phyloP scores from a whole-genome alignment of 2,113 vertebrate species.

The Oenanthe melanoleuca region DNA sequence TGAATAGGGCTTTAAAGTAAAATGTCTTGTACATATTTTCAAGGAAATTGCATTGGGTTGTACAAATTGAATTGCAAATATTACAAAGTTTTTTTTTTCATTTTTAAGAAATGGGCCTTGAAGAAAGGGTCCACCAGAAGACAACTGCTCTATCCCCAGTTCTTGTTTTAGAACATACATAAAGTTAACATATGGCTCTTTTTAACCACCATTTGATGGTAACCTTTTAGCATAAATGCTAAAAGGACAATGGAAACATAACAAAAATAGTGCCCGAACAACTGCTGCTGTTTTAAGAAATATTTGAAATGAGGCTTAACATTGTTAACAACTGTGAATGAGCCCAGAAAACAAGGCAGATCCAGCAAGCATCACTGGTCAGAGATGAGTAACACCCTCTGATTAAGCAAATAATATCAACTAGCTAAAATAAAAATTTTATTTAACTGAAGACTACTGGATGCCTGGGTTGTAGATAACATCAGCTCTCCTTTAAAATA shows the following conservation, averaged over 20 bases:
- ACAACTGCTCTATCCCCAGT: rapidly evolving
- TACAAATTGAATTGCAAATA: not conserved
- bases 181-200: not conserved
- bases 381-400: not conserved
- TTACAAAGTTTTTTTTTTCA: not conserved
- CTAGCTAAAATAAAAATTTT: not conserved
- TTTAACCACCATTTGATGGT: not conserved
- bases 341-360: not conserved
- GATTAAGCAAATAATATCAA: not conserved
- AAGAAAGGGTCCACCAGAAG: not conserved
- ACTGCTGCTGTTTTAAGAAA: not conserved
- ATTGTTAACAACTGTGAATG: not conserved
- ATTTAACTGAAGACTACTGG: not conserved
- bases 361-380: not conserved
- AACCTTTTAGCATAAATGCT: not conserved
- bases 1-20: not conserved
- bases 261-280: not conserved
- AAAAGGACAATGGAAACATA: not conserved
- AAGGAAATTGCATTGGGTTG: not conserved
- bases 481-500: not conserved
- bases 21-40: not conserved
- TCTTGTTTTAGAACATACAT: not conserved
- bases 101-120: not conserved
- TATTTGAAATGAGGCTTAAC: not conserved
- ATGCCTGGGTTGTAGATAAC: not conserved